Percentiles rank a stretch among this genome's conserved stretches.
These are phyloP conservation scores for Bettongia penicillata DNA, from an alignment of 2,113 vertebrate genomes.

Conservation along the genomic window DNA sequence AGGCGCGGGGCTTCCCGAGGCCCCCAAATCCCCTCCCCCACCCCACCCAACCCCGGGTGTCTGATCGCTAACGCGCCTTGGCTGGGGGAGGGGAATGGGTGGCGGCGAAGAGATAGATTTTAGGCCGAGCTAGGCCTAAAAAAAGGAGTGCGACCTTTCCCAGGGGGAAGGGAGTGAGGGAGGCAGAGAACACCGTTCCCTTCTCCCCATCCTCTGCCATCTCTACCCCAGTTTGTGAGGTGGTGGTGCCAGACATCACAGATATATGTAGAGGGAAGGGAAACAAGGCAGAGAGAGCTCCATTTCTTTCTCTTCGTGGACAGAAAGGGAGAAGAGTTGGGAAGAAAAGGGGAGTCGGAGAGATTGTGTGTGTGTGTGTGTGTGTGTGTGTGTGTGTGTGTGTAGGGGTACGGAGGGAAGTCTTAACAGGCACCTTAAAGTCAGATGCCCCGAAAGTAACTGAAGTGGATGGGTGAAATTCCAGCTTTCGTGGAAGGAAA, in stretches of 20 bases:
- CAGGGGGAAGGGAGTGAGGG: background rate
- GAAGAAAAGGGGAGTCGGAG: background rate
- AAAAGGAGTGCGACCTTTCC: background rate
- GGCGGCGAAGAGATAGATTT: background rate
- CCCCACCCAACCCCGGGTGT: background rate
- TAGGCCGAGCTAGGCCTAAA: background rate
- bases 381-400: background rate
- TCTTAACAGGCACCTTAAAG: background rate
- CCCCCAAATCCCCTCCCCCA: background rate
- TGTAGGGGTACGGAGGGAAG: background rate
- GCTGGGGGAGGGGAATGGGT: background rate
- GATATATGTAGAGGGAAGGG: background rate
- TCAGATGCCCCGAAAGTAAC: background rate
- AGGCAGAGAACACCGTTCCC: background rate
- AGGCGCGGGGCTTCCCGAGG: background rate
- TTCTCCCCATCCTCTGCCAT: background rate
- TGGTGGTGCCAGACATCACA: background rate
- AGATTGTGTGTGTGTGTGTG: background rate
- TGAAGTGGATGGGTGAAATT: background rate
- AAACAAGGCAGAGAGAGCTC: background rate
- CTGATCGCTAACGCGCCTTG: background rate
- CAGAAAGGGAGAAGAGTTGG: background rate
- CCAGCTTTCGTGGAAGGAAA: background rate
- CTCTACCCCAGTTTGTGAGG: background rate
- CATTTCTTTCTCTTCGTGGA: background rate